These are phyloP conservation scores for Chascanopsetta lugubris DNA, from an alignment of 2,113 vertebrate species.

Conservation along the genomic window DNA sequence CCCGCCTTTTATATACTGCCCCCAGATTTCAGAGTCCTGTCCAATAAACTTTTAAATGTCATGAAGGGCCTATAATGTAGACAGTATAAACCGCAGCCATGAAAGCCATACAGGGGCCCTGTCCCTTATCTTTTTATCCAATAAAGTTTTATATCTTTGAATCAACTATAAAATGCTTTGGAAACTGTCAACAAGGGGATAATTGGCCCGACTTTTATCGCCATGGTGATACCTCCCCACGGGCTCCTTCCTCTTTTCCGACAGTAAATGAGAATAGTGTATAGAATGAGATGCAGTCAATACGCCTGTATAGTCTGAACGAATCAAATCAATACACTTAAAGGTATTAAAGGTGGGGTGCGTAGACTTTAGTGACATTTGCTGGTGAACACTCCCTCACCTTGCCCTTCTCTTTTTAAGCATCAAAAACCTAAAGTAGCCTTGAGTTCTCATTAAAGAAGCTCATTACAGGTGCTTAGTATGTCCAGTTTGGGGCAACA, in stretches of 20 bases:
- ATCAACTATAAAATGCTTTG: conserved; percentile 97
- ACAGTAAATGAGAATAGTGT: conserved; percentile 80
- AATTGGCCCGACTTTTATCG: conserved; percentile 95
- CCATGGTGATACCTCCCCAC: conserved; percentile 94
- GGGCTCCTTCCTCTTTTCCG: conserved; percentile 90
- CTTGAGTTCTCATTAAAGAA: too few relatives aligned
- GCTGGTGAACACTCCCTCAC: too few relatives aligned
- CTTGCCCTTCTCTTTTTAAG: too few relatives aligned
- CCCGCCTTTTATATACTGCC: conserved; percentile 96
- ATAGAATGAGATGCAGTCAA: conserved; percentile 8
- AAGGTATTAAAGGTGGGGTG: not conserved
- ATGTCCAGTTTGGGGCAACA: too few relatives aligned
- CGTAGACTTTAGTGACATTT: too few relatives aligned
- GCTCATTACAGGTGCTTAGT: too few relatives aligned
- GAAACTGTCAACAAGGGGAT: conserved; percentile 95
- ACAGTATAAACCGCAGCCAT: conserved; percentile 89
- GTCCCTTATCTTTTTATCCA: conserved; percentile 93
- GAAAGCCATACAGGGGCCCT: conserved; percentile 88
- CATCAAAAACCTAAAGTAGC: too few relatives aligned
- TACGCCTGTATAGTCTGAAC: conserved; percentile 9
- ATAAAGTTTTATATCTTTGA: conserved; percentile 99
- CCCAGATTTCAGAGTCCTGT: conserved; percentile 96
- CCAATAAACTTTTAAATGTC: conserved; percentile 99
- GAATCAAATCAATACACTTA: conserved; percentile 7
- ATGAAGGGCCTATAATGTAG: conserved; percentile 94